Conservation (phyloP, 1,140 invertebrate genomes). For the Pemphigus obesinymphae region DNA sequence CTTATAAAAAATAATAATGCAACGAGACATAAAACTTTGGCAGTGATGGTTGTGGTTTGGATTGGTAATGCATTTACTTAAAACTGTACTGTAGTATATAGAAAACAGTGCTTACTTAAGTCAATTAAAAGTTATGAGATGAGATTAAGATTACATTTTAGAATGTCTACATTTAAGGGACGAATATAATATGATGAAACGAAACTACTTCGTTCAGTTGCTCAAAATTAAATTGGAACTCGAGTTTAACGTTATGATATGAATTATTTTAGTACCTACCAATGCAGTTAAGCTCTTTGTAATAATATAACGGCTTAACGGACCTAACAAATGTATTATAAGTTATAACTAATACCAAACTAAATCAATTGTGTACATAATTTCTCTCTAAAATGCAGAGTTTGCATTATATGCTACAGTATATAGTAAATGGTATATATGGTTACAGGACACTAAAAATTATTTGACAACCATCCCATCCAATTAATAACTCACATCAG, state of each 20-base stretch:
- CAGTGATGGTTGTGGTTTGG: not conserved
- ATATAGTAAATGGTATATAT: no score
- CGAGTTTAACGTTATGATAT: not conserved
- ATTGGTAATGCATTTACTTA: constrained; percentile 3
- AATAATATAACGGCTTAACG: not conserved
- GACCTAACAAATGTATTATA: not conserved
- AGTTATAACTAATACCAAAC: not conserved
- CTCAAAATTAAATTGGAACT: not conserved
- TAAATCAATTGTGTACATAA: not conserved
- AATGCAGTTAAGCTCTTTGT: not conserved
- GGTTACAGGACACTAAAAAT: not conserved
- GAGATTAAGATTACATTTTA: constrained; percentile 9
- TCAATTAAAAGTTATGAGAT: constrained; percentile 24
- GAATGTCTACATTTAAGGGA: not conserved
- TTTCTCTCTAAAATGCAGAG: not conserved
- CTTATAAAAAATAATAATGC: not conserved
- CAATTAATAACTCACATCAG: not conserved
- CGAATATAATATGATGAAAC: constrained; percentile 3
- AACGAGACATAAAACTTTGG: not conserved
- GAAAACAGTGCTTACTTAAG: not conserved
- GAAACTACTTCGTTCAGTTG: constrained; percentile 1
- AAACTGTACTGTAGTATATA: not conserved
- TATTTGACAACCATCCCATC: not conserved
- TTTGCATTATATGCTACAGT: no score
- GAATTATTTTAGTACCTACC: not conserved